A percentile compares a stretch with the other conserved stretches of the same genome.
Conservation (phyloP, 2,888 invertebrate genomes). For the Caenorhabditis sp. region DNA sequence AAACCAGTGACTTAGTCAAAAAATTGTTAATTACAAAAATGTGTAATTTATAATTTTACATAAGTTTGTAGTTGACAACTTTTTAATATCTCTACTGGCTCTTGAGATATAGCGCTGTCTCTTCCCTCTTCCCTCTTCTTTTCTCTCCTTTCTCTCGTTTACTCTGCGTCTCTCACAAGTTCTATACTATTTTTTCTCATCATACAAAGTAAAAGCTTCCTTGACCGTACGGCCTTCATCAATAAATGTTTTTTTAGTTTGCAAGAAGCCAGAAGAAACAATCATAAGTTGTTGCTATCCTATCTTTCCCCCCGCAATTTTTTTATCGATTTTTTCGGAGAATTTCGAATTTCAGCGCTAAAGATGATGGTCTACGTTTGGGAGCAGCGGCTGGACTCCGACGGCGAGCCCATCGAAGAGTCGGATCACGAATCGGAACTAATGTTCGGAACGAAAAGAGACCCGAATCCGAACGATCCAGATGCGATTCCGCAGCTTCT, state of each 20-base stretch:
- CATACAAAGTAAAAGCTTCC: neutral
- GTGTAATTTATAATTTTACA: no score
- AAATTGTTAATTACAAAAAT: no score
- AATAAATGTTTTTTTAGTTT: no score
- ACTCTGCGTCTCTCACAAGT: conserved; percentile 2
- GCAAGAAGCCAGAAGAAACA: no score
- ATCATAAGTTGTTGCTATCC: no score
- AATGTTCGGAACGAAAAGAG: neutral
- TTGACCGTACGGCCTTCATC: neutral
- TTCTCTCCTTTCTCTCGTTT: neutral
- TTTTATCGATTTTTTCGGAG: neutral
- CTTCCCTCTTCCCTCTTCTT: neutral
- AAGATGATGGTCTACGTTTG: neutral
- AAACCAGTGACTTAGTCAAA: no score
- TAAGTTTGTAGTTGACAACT: no score
- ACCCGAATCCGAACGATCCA: neutral
- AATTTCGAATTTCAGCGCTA: no score
- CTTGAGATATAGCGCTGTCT: no score
- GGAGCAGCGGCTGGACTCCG: neutral
- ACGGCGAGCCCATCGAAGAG: neutral
- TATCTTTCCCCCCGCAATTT: neutral
- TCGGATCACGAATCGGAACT: neutral
- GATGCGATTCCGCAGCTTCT: neutral
- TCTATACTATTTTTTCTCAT: neutral
- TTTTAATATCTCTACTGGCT: no score